Evolutionary conservation across 37 sponge, comb jelly and placozoan genomes (phyloP).

Genomic region (Haliclona indistincta): DNA sequence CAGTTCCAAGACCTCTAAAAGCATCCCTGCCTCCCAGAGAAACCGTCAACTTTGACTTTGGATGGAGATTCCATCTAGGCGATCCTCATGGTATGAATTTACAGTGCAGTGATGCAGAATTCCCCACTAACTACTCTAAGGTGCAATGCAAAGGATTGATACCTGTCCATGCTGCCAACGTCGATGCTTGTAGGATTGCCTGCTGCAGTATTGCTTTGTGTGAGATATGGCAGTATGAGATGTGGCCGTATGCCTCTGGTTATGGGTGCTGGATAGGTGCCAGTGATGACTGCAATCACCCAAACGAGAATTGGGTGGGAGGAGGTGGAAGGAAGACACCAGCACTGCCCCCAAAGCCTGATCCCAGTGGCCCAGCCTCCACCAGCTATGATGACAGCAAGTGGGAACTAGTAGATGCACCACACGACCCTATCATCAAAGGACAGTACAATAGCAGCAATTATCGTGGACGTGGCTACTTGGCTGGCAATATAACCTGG

Average conservation of each 20-base stretch:
- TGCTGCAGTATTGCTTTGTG: slow-evolving; percentile 38
- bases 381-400: slow-evolving; percentile 44
- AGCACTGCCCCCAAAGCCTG: too few relatives aligned
- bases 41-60: slow-evolving; percentile 56
- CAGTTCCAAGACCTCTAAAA: too few relatives aligned
- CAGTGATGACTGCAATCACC: slow-evolving; percentile 39
- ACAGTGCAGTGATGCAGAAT: slow-evolving; percentile 8
- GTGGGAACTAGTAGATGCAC: too few relatives aligned
- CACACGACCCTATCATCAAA: too few relatives aligned
- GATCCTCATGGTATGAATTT: neutral
- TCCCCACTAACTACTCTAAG: slow-evolving; percentile 24
- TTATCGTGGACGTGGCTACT: too few relatives aligned
- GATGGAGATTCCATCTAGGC: slow-evolving; percentile 50
- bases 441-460: too few relatives aligned
- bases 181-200: slow-evolving; percentile 24
- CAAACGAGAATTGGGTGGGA: slow-evolving; percentile 28
- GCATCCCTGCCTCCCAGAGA: too few relatives aligned
- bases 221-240: slow-evolving; percentile 66
- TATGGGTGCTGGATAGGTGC: slow-evolving; percentile 49
- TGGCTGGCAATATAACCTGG: slow-evolving; percentile 49
- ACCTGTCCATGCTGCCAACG: too few relatives aligned
- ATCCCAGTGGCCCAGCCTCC: slow-evolving; percentile 24
- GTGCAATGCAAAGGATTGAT: slow-evolving; percentile 26
- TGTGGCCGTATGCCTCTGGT: neutral
- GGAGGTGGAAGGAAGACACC: slow-evolving; percentile 26